Conservation (phyloP, 2,113 vertebrate species). For the Neolamprologus toae region DNA sequence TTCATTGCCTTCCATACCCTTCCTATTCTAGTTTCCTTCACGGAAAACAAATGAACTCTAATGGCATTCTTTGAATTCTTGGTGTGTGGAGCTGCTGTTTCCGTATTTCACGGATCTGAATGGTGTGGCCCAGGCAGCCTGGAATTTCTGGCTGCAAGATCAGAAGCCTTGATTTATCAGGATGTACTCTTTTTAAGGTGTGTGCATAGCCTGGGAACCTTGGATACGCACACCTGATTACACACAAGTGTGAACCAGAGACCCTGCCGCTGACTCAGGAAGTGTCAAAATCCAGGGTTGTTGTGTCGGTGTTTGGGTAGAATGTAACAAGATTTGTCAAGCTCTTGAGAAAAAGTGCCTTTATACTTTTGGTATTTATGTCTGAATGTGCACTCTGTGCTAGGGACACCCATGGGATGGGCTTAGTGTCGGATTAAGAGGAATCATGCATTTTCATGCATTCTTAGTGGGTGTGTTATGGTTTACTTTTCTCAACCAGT, state of each 20-base stretch:
- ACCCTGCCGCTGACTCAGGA: not conserved
- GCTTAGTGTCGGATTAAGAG: not conserved
- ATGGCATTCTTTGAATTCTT: slow-evolving; percentile 77
- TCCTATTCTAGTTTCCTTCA: slow-evolving; percentile 42
- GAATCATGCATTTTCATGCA: not conserved
- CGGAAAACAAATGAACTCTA: slow-evolving; percentile 69
- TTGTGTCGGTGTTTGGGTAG: not conserved
- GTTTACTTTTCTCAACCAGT: not conserved
- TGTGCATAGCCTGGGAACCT: slow-evolving; percentile 1
- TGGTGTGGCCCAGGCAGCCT: slow-evolving; percentile 53
- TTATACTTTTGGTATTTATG: not conserved
- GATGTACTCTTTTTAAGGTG: slow-evolving; percentile 49
- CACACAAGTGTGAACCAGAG: not conserved
- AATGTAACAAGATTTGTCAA: not conserved
- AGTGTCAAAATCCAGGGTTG: not conserved
- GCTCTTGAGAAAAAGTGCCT: not conserved
- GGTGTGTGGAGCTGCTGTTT: slow-evolving; percentile 51
- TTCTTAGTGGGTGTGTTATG: not conserved
- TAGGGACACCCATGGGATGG: not conserved
- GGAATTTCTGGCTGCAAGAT: slow-evolving; percentile 65
- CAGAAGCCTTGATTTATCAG: slow-evolving; percentile 67
- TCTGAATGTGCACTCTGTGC: not conserved
- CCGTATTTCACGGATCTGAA: slow-evolving; percentile 53
- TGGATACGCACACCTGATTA: not conserved
- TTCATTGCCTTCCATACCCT: not conserved